These are phyloP conservation scores for Lasioglossum pauxillum DNA, from an alignment of 2,888 invertebrate genomes.

Conservation along the genomic window DNA sequence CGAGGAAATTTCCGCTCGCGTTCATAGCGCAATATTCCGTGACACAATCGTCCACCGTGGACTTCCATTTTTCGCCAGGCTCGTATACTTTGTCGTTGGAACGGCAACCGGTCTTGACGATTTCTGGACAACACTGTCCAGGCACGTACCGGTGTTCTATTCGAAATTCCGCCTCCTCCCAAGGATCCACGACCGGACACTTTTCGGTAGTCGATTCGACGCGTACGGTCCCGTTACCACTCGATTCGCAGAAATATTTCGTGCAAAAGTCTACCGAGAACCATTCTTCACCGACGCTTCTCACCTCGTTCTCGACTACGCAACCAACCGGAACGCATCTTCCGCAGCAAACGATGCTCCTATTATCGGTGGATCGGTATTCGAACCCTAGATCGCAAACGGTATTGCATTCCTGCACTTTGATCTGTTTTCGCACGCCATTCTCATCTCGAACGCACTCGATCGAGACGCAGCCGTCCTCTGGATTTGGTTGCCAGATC, in stretches of 20 bases:
- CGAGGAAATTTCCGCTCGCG: constrained; percentile 79
- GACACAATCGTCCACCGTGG: constrained; percentile 86
- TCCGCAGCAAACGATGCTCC: constrained; percentile 87
- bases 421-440: constrained; percentile 68
- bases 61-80: constrained; percentile 85
- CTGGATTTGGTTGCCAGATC: constrained; percentile 74
- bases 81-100: constrained; percentile 85
- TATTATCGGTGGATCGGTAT: constrained; percentile 84
- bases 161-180: constrained; percentile 85
- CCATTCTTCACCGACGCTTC: constrained; percentile 87
- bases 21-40: constrained; percentile 85
- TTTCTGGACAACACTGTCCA: constrained; percentile 87
- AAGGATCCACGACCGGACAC: constrained; percentile 85
- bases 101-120: constrained; percentile 86
- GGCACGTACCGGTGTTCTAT: constrained; percentile 84
- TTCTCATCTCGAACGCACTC: constrained; percentile 71
- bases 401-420: constrained; percentile 74
- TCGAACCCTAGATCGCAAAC: constrained; percentile 86
- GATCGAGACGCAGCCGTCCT: constrained; percentile 74
- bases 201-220: constrained; percentile 86
- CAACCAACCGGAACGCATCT: constrained; percentile 88
- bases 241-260: constrained; percentile 86
- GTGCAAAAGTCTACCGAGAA: constrained; percentile 87
- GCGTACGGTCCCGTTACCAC: constrained; percentile 86
- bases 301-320: constrained; percentile 85